phyloP scores from a whole-genome alignment of 1,140 invertebrate genomes.

The Drosophila nannoptera region DNA sequence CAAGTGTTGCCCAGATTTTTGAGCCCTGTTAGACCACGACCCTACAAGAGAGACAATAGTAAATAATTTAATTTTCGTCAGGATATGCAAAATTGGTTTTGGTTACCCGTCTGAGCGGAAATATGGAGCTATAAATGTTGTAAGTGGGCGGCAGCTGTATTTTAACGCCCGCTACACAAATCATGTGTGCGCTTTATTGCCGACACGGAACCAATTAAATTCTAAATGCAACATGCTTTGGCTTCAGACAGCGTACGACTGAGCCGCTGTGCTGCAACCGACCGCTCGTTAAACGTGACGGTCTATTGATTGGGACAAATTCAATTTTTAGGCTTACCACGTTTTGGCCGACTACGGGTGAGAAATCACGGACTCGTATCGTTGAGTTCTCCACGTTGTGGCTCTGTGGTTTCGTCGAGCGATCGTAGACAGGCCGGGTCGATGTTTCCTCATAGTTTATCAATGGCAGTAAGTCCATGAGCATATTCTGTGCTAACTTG shows the following conservation, averaged over 20 bases:
- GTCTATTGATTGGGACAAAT: slow-evolving; percentile 58
- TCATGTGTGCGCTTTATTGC: slow-evolving; percentile 50
- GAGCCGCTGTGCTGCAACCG: slow-evolving; percentile 30
- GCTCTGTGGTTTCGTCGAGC: slow-evolving; percentile 82
- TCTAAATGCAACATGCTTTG: slow-evolving; percentile 54
- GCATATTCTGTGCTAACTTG: background rate
- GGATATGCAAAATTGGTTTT: background rate
- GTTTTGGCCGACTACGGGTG: slow-evolving; percentile 82
- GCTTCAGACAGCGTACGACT: slow-evolving; percentile 57
- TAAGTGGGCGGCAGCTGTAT: slow-evolving; percentile 63
- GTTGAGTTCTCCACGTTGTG: slow-evolving; percentile 49
- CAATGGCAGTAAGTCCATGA: background rate
- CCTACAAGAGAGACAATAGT: slow-evolving; percentile 79
- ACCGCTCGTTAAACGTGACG: slow-evolving; percentile 50
- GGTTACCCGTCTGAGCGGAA: slow-evolving; percentile 66
- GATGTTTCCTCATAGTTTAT: background rate
- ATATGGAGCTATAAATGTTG: slow-evolving; percentile 67
- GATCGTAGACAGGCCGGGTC: slow-evolving; percentile 82
- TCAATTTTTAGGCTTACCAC: slow-evolving; percentile 65
- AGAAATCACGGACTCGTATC: slow-evolving; percentile 80
- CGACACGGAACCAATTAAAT: slow-evolving; percentile 33
- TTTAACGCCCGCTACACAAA: slow-evolving; percentile 69
- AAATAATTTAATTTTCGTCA: background rate
- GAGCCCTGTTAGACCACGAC: slow-evolving; percentile 88
- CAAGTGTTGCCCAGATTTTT: slow-evolving; percentile 97